phyloP scores from a whole-genome alignment of 2,113 vertebrate species.

The Etia nguti region DNA sequence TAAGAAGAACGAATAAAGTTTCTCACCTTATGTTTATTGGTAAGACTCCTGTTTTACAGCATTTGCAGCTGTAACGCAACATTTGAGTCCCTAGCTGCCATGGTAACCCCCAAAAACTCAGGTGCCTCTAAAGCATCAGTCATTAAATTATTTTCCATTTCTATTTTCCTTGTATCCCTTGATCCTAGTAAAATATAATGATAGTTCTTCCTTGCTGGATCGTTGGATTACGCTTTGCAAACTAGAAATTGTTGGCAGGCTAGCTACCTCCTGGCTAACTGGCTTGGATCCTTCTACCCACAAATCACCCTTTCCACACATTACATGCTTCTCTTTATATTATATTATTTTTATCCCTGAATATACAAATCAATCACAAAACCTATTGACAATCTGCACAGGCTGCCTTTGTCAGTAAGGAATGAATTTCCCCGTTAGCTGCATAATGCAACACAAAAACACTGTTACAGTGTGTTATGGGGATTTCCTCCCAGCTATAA shows the following conservation, averaged over 20 bases:
- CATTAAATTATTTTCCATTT: background rate
- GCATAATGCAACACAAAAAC: constrained; percentile 18
- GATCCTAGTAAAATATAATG: background rate
- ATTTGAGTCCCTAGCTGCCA: constrained; percentile 20
- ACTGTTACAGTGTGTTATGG: constrained; percentile 9
- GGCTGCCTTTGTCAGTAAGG: constrained; percentile 14
- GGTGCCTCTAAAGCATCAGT: background rate
- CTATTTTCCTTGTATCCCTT: background rate
- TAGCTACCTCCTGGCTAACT: constrained; percentile 43
- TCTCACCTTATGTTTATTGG: constrained; percentile 16
- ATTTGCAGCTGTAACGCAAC: background rate
- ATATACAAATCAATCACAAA: constrained; percentile 17
- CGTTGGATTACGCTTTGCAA: constrained; percentile 13
- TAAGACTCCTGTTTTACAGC: constrained; percentile 9
- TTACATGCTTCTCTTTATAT: constrained; percentile 20
- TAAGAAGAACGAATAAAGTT: constrained; percentile 3
- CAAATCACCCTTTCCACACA: constrained; percentile 45
- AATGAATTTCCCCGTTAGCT: background rate
- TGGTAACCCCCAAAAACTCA: constrained; percentile 1
- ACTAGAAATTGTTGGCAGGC: constrained; percentile 26
- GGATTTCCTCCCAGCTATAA: constrained; percentile 19
- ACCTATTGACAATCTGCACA: background rate
- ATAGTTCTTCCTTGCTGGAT: constrained; percentile 6
- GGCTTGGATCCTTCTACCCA: constrained; percentile 37
- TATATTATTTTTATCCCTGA: background rate